These are phyloP conservation scores for Pangasius larnaudii DNA, from an alignment of 2,797 vertebrate genomes.

Conservation along the genomic window DNA sequence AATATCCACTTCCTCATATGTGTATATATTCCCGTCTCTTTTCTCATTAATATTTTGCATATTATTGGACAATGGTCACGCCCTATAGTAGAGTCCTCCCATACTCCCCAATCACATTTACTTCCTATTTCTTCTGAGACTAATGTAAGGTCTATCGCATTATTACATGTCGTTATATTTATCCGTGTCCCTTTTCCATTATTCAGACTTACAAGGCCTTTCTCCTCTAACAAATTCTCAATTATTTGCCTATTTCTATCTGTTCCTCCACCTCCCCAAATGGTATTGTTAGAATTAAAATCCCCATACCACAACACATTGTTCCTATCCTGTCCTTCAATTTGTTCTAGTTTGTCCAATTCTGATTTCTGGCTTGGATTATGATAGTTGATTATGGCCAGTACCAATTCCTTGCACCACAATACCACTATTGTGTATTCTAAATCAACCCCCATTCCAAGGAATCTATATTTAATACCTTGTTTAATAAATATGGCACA, in stretches of 20 bases:
- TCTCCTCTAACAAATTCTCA: background rate
- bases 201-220: background rate
- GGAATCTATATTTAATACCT: background rate
- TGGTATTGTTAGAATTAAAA: background rate
- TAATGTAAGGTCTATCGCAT: background rate
- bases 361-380: background rate
- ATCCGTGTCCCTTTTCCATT: background rate
- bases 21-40: no score
- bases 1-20: no score
- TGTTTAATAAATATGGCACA: background rate
- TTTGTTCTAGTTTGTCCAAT: background rate
- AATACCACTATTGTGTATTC: background rate
- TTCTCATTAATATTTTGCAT: no score
- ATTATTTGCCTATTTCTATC: background rate
- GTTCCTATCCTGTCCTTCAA: background rate
- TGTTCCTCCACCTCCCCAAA: background rate
- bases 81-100: no score
- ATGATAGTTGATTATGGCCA: background rate
- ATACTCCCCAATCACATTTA: background rate
- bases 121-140: no score
- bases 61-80: no score
- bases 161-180: background rate
- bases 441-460: background rate
- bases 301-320: background rate
- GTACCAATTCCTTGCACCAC: background rate